phyloP scores from a whole-genome alignment of 2,888 invertebrate genomes.

The Cephus rjabovi region DNA sequence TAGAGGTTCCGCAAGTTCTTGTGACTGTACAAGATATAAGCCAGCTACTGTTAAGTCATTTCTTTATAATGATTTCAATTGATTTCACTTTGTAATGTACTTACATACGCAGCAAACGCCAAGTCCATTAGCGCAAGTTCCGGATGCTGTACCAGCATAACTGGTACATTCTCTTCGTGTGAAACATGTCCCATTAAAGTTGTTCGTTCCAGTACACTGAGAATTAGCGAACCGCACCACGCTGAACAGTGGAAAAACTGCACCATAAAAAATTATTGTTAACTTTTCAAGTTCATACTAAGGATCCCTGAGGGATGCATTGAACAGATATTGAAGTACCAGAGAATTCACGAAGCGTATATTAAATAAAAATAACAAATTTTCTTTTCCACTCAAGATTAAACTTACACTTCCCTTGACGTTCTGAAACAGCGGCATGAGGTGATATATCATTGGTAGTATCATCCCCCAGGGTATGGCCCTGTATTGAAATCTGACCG shows the following conservation, averaged over 20 bases:
- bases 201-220: conserved; percentile 75
- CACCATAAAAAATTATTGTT: conserved; percentile 29
- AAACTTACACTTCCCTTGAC: conserved; percentile 54
- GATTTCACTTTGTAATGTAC: conserved; percentile 46
- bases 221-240: conserved; percentile 83
- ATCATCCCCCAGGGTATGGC: conserved; percentile 41
- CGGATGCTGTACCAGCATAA: conserved; percentile 79
- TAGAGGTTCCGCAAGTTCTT: conserved; percentile 77
- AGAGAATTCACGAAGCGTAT: not conserved
- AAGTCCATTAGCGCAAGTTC: conserved; percentile 78
- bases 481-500: conserved; percentile 38
- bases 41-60: conserved; percentile 4
- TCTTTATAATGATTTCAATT: not conserved
- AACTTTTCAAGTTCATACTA: not conserved
- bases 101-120: conserved; percentile 88
- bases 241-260: conserved; percentile 78
- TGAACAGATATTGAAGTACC: not conserved
- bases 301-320: conserved; percentile 40
- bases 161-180: conserved; percentile 80
- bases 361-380: not conserved
- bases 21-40: conserved; percentile 70
- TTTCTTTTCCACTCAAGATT: not conserved
- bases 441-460: conserved; percentile 18
- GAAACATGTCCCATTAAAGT: conserved; percentile 80
- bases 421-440: conserved; percentile 23